phyloP scores from a whole-genome alignment of 2,888 invertebrate genomes.

The Prostheceraeus crozeri region DNA sequence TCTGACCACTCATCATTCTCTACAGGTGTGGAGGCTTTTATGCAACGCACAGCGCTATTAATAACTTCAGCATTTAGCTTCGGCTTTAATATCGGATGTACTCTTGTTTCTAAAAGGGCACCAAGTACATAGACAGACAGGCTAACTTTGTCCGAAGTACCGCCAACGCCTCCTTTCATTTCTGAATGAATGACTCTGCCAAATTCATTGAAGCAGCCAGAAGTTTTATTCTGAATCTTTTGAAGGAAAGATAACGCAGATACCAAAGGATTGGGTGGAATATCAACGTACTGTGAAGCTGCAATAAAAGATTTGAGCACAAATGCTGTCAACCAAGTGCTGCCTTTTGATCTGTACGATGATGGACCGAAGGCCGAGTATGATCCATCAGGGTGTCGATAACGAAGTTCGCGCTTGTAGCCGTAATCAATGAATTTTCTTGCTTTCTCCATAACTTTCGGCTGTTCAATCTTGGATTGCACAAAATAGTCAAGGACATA shows the following conservation, averaged over 20 bases:
- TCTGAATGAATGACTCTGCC: constrained; percentile 67
- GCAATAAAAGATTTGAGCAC: constrained; percentile 26
- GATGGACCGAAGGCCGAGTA: constrained; percentile 22
- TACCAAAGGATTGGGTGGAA: not conserved
- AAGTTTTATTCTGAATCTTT: constrained; percentile 6
- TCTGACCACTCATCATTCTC: no score
- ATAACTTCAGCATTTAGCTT: not conserved
- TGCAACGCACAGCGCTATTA: not conserved
- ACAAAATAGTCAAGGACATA: constrained; percentile 29
- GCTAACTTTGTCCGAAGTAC: constrained; percentile 61
- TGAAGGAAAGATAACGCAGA: constrained; percentile 12
- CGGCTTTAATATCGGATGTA: constrained; percentile 54
- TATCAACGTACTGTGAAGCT: constrained; percentile 6
- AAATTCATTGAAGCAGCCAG: constrained; percentile 69
- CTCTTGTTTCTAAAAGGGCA: constrained; percentile 63
- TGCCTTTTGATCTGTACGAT: not conserved
- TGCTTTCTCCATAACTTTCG: constrained; percentile 27
- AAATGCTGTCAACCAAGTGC: constrained; percentile 32
- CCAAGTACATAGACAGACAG: constrained; percentile 67
- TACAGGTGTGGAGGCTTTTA: not conserved
- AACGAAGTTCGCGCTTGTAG: constrained; percentile 22
- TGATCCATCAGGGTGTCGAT: constrained; percentile 27
- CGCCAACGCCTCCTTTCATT: constrained; percentile 62
- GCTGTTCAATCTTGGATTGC: not conserved
- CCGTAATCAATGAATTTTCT: constrained; percentile 15